Evolutionary conservation across 2,888 invertebrate genomes (phyloP).

Genomic region (Pecten maximus): DNA sequence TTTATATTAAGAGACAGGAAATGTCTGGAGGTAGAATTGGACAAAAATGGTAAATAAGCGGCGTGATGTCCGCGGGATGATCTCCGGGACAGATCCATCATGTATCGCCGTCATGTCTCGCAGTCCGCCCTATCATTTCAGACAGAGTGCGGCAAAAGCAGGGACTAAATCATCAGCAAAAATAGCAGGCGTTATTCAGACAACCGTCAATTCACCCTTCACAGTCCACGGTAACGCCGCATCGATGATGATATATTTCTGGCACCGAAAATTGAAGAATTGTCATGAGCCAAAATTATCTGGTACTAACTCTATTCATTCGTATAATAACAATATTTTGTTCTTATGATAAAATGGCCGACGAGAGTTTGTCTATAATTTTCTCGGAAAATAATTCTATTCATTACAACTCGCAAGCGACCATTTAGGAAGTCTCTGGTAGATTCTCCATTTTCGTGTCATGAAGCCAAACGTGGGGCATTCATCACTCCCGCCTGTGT

Average conservation of each 20-base stretch:
- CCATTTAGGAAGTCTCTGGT: conserved; percentile 48
- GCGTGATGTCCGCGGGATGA: neutral
- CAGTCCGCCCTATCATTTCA: conserved; percentile 17
- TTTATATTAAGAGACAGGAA: conserved; percentile 5
- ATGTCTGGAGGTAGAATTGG: conserved; percentile 30
- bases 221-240: conserved; percentile 31
- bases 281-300: conserved; percentile 57
- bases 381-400: conserved; percentile 43
- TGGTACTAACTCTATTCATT: conserved; percentile 53
- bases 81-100: neutral
- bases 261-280: conserved; percentile 53
- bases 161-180: conserved; percentile 4
- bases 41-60: conserved; percentile 29
- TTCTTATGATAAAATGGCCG: conserved; percentile 49
- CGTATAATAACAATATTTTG: conserved; percentile 52
- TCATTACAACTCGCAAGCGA: conserved; percentile 48
- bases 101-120: conserved; percentile 9
- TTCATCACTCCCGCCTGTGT: conserved; percentile 43
- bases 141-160: neutral
- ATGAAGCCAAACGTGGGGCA: conserved; percentile 42
- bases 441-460: conserved; percentile 43
- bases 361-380: conserved; percentile 47
- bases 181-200: conserved; percentile 20
- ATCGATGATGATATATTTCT: conserved; percentile 56
- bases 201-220: neutral